Conservation (phyloP, 2,113 vertebrate species). For the Oreochromis niloticus region DNA sequence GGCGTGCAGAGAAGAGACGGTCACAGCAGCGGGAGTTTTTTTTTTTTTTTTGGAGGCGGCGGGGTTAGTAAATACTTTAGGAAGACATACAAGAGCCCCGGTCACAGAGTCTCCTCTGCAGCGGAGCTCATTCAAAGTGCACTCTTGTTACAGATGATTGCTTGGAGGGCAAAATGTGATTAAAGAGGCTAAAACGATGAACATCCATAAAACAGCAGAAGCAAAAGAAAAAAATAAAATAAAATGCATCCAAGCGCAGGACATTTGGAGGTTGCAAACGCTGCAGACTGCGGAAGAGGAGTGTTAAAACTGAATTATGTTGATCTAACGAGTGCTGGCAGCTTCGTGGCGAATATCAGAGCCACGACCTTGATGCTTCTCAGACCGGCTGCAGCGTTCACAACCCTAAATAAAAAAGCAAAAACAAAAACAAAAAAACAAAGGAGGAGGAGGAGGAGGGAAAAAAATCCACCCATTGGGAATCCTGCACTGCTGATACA, state of each 20-base stretch:
- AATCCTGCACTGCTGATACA: background rate
- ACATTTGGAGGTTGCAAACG: slow-evolving; percentile 25
- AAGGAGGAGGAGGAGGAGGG: background rate
- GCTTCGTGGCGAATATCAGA: background rate
- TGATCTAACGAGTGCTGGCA: slow-evolving; percentile 31
- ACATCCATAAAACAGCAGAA: slow-evolving; percentile 13
- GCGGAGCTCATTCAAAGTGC: slow-evolving; percentile 44
- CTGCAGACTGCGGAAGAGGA: background rate
- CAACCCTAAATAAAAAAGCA: background rate
- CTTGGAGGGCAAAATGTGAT: background rate
- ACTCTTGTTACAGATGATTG: slow-evolving; percentile 33
- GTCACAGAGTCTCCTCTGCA: slow-evolving; percentile 9
- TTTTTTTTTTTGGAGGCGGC: rapidly evolving
- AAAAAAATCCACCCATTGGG: slow-evolving; percentile 20
- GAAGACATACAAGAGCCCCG: slow-evolving; percentile 9
- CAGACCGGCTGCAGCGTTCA: slow-evolving; percentile 32
- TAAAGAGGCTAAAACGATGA: background rate
- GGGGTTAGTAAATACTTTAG: background rate
- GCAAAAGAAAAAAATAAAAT: background rate
- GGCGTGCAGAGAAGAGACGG: background rate
- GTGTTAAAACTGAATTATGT: background rate
- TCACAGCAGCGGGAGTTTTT: background rate
- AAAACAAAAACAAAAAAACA: slow-evolving; percentile 6
- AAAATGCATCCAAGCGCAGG: background rate
- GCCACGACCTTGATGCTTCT: slow-evolving; percentile 31